Conservation (phyloP, 2,797 vertebrate species). For the Odontamblyopus lacepedii region DNA sequence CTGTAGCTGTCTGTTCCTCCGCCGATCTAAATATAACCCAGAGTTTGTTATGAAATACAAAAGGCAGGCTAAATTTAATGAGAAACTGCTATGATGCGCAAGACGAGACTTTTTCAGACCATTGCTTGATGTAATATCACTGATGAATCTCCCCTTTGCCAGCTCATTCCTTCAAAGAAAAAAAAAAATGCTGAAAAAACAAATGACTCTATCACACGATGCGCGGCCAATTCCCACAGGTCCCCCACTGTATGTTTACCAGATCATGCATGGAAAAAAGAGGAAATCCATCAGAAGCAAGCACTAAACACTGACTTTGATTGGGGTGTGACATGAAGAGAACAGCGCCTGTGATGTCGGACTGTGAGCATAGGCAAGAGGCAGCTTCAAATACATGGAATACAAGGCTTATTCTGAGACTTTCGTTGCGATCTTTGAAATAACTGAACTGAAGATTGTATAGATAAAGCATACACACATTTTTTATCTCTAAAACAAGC, state of each 20-base stretch:
- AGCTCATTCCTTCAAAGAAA: conserved; percentile 43
- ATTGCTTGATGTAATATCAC: conserved; percentile 52
- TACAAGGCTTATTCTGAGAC: neutral
- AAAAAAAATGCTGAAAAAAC: conserved; percentile 16
- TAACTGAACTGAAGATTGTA: neutral
- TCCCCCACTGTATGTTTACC: conserved; percentile 40
- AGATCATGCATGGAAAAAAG: conserved; percentile 5
- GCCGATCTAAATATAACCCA: conserved; percentile 69
- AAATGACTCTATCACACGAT: conserved; percentile 31
- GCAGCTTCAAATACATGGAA: conserved; percentile 32
- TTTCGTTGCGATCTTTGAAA: neutral
- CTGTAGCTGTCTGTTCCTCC: conserved; percentile 55
- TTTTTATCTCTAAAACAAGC: neutral
- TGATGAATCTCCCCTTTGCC: conserved; percentile 38
- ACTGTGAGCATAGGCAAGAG: conserved; percentile 34
- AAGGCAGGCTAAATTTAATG: conserved; percentile 71
- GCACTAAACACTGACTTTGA: conserved; percentile 38
- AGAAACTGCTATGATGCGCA: conserved; percentile 53
- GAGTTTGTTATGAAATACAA: conserved; percentile 72
- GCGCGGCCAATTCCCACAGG: conserved; percentile 39
- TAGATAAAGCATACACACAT: neutral
- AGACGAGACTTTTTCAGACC: conserved; percentile 48
- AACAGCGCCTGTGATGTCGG: conserved; percentile 21
- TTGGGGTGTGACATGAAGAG: conserved; percentile 4
- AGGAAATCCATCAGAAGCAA: conserved; percentile 33